Conservation (phyloP, 2,888 invertebrate genomes). For the Nasonia oneida region DNA sequence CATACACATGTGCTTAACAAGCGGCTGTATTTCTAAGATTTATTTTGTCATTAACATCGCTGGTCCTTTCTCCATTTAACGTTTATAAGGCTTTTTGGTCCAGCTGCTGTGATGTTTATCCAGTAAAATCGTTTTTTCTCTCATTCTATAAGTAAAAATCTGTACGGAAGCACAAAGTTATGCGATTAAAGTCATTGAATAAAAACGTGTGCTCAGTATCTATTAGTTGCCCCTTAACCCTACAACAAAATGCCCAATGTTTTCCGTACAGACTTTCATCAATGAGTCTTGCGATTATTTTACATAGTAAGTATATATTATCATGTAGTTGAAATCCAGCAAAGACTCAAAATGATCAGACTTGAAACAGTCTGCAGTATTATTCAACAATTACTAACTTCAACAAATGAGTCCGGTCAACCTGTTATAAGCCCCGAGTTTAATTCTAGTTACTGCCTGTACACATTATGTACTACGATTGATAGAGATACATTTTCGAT, state of each 20-base stretch:
- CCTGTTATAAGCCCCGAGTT: conserved; percentile 17
- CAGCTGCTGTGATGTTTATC: conserved; percentile 66
- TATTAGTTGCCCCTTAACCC: neutral
- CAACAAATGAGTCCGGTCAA: conserved; percentile 46
- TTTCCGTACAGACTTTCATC: conserved; percentile 39
- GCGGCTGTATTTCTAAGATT: conserved; percentile 67
- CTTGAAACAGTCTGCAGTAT: conserved; percentile 24
- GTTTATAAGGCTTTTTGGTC: conserved; percentile 76
- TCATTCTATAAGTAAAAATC: conserved; percentile 44
- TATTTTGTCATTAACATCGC: conserved; percentile 40
- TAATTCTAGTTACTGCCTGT: conserved; percentile 36
- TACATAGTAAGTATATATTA: conserved; percentile 17
- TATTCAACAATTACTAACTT: conserved; percentile 53
- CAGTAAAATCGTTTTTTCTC: conserved; percentile 57
- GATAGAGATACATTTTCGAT: conserved; percentile 21
- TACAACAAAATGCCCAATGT: neutral
- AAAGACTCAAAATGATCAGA: conserved; percentile 42
- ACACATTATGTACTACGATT: conserved; percentile 23
- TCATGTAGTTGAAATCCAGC: conserved; percentile 29
- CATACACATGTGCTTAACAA: conserved; percentile 70
- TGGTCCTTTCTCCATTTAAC: conserved; percentile 47
- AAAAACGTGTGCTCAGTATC: conserved; percentile 1
- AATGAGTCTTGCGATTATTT: conserved; percentile 2
- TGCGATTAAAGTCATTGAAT: neutral
- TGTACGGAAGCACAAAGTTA: conserved; percentile 27